A percentile compares a stretch with the other conserved stretches of the same genome.
Conservation (phyloP, 2,113 vertebrate species). For the Falco punctatus region DNA sequence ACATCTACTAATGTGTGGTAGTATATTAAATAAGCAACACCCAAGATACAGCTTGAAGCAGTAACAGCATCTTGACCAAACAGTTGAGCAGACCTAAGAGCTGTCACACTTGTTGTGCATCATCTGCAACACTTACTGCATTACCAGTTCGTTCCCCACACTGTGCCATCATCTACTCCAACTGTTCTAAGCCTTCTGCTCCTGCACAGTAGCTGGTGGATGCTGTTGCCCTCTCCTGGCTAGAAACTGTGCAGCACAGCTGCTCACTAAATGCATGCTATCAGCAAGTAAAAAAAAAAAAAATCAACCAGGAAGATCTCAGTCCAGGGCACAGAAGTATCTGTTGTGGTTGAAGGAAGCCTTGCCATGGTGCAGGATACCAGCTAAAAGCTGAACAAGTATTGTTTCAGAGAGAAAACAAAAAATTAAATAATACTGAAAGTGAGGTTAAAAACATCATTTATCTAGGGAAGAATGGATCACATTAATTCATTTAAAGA, state of each 20-base stretch:
- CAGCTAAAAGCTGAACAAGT: neutral
- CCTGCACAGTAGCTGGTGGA: neutral
- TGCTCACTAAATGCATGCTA: neutral
- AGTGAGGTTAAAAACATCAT: neutral
- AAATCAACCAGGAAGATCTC: neutral
- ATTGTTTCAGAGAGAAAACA: neutral
- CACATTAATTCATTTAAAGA: neutral
- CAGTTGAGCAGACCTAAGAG: neutral
- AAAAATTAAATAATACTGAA: neutral
- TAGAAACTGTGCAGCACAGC: neutral
- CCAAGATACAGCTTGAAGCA: neutral
- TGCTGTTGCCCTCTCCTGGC: slow-evolving; percentile 34
- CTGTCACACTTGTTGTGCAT: neutral
- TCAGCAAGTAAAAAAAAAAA: neutral
- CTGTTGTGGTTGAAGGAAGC: neutral
- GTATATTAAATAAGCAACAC: neutral
- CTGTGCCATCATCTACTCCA: neutral
- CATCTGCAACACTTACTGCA: neutral
- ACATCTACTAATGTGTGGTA: neutral
- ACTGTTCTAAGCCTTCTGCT: neutral
- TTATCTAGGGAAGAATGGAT: neutral
- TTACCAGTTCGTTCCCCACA: neutral
- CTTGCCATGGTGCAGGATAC: neutral
- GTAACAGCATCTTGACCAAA: neutral
- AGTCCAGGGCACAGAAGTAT: neutral